These are phyloP conservation scores for Liparis tanakae DNA, from an alignment of 2,797 vertebrate species.

Conservation along the genomic window DNA sequence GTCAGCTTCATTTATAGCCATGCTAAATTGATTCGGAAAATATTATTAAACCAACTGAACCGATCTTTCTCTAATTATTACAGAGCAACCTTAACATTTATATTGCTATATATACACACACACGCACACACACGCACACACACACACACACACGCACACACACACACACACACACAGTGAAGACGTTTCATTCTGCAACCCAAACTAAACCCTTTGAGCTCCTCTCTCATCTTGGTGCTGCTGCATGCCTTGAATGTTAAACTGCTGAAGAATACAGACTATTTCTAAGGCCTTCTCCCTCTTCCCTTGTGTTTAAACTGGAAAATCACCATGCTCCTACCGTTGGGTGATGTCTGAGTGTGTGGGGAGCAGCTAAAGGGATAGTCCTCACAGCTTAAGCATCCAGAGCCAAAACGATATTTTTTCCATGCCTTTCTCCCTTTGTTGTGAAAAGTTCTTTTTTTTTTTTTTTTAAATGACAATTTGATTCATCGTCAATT, in stretches of 20 bases:
- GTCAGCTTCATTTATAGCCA: slow-evolving; percentile 76
- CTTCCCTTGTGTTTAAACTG: slow-evolving; percentile 66
- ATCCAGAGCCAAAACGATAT: slow-evolving; percentile 36
- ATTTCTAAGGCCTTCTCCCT: slow-evolving; percentile 63
- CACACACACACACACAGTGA: slow-evolving; percentile 28
- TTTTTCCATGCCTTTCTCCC: slow-evolving; percentile 43
- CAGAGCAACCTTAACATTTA: slow-evolving; percentile 71
- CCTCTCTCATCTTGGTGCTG: slow-evolving; percentile 63
- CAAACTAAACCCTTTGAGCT: slow-evolving; percentile 74
- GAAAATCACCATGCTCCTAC: slow-evolving; percentile 66
- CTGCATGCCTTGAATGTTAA: slow-evolving; percentile 76
- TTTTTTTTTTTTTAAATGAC: no score
- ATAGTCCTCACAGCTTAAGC: slow-evolving; percentile 48
- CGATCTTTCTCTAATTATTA: slow-evolving; percentile 75
- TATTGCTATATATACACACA: slow-evolving; percentile 58
- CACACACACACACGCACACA: no score
- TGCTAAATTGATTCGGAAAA: slow-evolving; percentile 80
- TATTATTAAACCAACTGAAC: slow-evolving; percentile 81
- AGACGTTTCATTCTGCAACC: slow-evolving; percentile 67
- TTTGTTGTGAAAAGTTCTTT: slow-evolving; percentile 22
- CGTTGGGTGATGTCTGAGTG: slow-evolving; percentile 67
- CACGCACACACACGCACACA: no score
- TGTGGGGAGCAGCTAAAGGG: slow-evolving; percentile 55
- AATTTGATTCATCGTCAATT: slow-evolving; percentile 23
- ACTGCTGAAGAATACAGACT: slow-evolving; percentile 66